A percentile compares a stretch with the other conserved stretches of the same genome.
These are phyloP conservation scores for Cottoperca gobio DNA, from an alignment of 2,797 vertebrate genomes.

Conservation along the genomic window DNA sequence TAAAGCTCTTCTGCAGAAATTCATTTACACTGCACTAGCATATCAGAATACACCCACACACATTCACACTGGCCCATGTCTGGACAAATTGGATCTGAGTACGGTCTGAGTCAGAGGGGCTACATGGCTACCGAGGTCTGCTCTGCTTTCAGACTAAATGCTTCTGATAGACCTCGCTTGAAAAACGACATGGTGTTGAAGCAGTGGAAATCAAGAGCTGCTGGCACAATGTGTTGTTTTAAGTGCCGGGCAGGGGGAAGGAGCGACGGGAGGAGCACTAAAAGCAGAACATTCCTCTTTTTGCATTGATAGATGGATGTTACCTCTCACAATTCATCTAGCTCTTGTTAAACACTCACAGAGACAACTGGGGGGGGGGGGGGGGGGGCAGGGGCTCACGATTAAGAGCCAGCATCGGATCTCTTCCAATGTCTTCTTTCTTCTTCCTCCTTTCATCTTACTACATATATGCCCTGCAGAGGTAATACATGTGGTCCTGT, in stretches of 20 bases:
- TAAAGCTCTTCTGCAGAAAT: conserved; percentile 1
- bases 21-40: conserved; percentile 14
- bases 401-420: conserved; percentile 27
- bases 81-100: conserved; percentile 77
- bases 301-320: conserved; percentile 63
- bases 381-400: not conserved
- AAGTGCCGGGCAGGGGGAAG: conserved; percentile 39
- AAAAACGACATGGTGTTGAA: conserved; percentile 78
- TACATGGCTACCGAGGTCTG: conserved; percentile 72
- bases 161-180: conserved; percentile 75
- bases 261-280: conserved; percentile 4
- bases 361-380: conserved; percentile 59
- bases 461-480: not conserved
- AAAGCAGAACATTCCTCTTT: conserved; percentile 47
- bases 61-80: conserved; percentile 51
- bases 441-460: conserved; percentile 26
- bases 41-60: conserved; percentile 28
- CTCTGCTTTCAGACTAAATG: conserved; percentile 76
- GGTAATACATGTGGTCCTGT: not conserved
- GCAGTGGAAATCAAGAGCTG: conserved; percentile 75
- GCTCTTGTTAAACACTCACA: conserved; percentile 59
- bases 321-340: conserved; percentile 58
- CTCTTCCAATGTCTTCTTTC: conserved; percentile 22
- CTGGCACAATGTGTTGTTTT: conserved; percentile 73
- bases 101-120: conserved; percentile 65